phyloP scores from a whole-genome alignment of 2,888 invertebrate genomes.

The Campoletis raptor region DNA sequence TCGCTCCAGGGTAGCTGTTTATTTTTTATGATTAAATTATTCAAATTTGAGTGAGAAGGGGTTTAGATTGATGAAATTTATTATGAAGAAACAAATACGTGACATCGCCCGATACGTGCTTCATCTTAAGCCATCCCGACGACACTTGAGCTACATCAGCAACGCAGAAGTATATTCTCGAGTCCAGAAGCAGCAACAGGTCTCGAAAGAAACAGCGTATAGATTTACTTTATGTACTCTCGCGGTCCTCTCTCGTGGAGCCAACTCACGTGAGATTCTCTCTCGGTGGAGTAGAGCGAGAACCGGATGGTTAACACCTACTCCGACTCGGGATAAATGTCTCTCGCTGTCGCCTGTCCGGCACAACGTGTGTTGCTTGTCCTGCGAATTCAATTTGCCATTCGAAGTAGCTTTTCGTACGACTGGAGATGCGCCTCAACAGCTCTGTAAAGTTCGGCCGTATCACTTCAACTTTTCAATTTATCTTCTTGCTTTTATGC shows the following conservation, averaged over 20 bases:
- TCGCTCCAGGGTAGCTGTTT: slow-evolving; percentile 1
- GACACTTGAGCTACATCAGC: slow-evolving; percentile 16
- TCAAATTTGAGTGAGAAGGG: slow-evolving; percentile 1
- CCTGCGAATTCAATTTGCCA: slow-evolving; percentile 68
- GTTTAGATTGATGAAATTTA: slow-evolving; percentile 22
- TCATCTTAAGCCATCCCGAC: slow-evolving; percentile 25
- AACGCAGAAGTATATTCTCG: slow-evolving; percentile 7
- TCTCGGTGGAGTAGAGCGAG: slow-evolving; percentile 32
- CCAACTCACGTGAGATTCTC: slow-evolving; percentile 15
- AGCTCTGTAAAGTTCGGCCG: not conserved
- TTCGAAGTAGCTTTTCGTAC: slow-evolving; percentile 30
- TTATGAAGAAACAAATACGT: slow-evolving; percentile 7
- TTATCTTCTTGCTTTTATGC: not conserved
- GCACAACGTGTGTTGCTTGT: slow-evolving; percentile 38
- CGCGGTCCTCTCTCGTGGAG: not conserved
- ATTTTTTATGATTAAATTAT: slow-evolving; percentile 24
- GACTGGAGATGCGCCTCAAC: slow-evolving; percentile 33
- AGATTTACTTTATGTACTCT: slow-evolving; percentile 43
- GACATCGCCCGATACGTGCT: not conserved
- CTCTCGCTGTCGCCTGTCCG: slow-evolving; percentile 64
- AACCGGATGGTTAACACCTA: slow-evolving; percentile 70
- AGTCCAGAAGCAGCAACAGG: slow-evolving; percentile 27
- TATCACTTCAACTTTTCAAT: not conserved
- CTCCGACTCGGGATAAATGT: slow-evolving; percentile 65
- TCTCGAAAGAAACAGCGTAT: slow-evolving; percentile 14